phyloP scores from a whole-genome alignment of 2,113 vertebrate genomes.

The Microcebus murinus region DNA sequence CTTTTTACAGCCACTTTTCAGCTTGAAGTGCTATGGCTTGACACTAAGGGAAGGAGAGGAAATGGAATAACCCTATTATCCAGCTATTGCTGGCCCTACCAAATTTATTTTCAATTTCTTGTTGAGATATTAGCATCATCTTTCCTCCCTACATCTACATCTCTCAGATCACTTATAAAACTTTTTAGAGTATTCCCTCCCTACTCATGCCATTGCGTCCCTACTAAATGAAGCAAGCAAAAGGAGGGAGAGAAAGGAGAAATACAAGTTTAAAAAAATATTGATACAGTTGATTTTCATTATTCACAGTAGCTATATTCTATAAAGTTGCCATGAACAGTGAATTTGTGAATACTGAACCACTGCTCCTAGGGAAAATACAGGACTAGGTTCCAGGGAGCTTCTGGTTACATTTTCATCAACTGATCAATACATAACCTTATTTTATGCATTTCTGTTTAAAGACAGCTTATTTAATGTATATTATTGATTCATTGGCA shows the following conservation, averaged over 20 bases:
- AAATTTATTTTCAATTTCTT: slow-evolving; percentile 37
- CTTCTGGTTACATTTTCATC: neutral
- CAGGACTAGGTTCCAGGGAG: neutral
- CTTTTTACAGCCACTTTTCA: slow-evolving; percentile 5
- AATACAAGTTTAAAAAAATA: neutral
- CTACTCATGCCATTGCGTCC: neutral
- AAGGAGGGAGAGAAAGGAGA: neutral
- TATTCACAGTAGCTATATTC: neutral
- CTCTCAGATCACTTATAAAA: neutral
- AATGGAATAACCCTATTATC: neutral
- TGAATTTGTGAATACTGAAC: neutral
- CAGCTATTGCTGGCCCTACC: neutral
- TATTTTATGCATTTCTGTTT: slow-evolving; percentile 18
- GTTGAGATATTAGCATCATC: neutral
- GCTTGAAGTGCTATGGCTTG: neutral
- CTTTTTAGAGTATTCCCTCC: neutral
- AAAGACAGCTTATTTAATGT: neutral
- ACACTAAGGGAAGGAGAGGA: neutral
- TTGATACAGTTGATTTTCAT: neutral
- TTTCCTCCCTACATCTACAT: neutral
- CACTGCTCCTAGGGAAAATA: neutral
- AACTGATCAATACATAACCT: neutral
- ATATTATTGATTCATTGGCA: neutral
- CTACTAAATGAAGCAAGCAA: neutral
- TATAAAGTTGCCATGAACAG: neutral